Conservation (phyloP, 2,113 vertebrate genomes). For the Apaloderma vittatum region DNA sequence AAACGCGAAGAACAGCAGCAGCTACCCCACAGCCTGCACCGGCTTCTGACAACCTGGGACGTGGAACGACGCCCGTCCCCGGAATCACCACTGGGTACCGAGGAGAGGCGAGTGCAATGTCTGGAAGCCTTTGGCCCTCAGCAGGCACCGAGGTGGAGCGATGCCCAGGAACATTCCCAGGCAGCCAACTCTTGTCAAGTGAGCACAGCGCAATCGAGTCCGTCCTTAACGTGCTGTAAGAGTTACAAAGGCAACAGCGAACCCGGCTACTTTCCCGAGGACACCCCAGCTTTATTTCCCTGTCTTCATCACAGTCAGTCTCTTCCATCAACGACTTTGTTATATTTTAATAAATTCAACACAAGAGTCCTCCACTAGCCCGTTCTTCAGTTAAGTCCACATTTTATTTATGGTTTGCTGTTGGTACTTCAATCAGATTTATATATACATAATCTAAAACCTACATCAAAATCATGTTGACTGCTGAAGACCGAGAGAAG, state of each 20-base stretch:
- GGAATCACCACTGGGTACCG: fast-evolving
- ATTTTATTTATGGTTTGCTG: constrained; percentile 69
- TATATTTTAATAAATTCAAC: constrained; percentile 28
- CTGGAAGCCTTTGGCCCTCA: neutral
- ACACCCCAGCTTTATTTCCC: neutral
- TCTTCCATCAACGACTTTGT: neutral
- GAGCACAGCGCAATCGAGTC: fast-evolving
- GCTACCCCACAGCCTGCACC: neutral
- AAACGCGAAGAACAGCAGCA: neutral
- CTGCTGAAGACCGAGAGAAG: constrained; percentile 59
- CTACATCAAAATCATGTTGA: constrained; percentile 56
- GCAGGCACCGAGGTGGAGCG: fast-evolving
- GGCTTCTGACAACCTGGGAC: fast-evolving
- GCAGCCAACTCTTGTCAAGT: neutral
- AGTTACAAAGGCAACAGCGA: neutral
- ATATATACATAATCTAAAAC: constrained; percentile 63
- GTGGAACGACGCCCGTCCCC: neutral
- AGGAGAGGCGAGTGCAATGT: neutral
- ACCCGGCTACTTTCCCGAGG: neutral
- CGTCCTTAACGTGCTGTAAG: fast-evolving
- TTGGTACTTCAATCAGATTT: constrained; percentile 56
- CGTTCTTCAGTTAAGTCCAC: constrained; percentile 62
- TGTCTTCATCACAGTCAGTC: neutral
- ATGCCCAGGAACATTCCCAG: neutral
- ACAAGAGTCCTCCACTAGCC: constrained; percentile 61